These are phyloP conservation scores for Silurus lanzhouensis DNA, from an alignment of 2,797 vertebrate genomes.

Conservation along the genomic window DNA sequence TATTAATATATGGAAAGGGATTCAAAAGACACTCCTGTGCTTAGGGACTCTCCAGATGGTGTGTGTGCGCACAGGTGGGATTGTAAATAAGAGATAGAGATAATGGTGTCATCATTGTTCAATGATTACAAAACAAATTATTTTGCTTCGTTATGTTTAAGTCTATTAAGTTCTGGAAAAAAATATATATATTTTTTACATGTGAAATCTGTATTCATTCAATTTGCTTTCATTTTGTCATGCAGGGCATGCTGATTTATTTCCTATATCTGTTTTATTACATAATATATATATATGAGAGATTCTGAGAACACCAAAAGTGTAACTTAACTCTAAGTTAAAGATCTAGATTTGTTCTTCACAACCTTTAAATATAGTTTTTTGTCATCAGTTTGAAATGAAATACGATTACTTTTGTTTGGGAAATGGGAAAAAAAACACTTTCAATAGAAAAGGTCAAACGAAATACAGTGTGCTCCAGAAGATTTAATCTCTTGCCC, in stretches of 20 bases:
- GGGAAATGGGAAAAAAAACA: background rate
- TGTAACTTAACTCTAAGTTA: too few species aligned
- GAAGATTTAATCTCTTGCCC: constrained; percentile 14
- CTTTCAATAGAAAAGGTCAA: constrained; percentile 32
- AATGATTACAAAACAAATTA: background rate
- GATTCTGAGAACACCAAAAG: too few species aligned
- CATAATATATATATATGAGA: background rate
- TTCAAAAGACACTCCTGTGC: background rate
- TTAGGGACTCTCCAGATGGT: background rate
- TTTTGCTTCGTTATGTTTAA: background rate
- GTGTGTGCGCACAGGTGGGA: background rate
- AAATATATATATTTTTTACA: background rate
- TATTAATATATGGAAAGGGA: background rate
- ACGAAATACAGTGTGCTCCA: background rate
- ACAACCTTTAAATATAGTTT: background rate
- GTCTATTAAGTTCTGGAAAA: background rate
- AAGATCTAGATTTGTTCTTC: background rate
- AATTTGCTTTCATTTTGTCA: background rate
- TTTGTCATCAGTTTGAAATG: constrained; percentile 9
- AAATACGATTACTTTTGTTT: constrained; percentile 22
- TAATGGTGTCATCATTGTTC: background rate
- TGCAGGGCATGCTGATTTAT: background rate
- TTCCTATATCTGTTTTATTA: background rate
- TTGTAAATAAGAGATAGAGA: background rate
- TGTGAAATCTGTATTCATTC: background rate